Conservation (phyloP, 2,797 vertebrate genomes). For the Tokudaia muenninki region DNA sequence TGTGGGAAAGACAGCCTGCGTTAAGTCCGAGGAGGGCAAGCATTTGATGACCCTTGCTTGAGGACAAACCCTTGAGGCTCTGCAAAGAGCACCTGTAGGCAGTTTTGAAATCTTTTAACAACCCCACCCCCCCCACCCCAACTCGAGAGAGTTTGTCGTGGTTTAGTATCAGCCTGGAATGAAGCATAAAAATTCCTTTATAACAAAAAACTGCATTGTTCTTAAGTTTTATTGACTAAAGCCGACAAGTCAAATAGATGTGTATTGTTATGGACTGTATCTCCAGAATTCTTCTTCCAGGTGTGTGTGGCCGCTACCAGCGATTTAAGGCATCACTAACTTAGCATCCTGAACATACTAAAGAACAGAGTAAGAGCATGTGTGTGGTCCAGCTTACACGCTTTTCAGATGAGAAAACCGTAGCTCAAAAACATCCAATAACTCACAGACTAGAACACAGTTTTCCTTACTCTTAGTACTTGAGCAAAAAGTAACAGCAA, state of each 20-base stretch:
- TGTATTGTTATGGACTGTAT: slow-evolving; percentile 1
- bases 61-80: not conserved
- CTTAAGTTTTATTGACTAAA: not conserved
- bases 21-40: not conserved
- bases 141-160: not conserved
- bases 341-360: not conserved
- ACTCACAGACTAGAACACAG: not conserved
- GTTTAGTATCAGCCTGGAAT: not conserved
- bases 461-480: slow-evolving; percentile 16
- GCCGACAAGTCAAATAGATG: not conserved
- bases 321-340: not conserved
- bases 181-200: not conserved
- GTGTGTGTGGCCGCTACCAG: not conserved
- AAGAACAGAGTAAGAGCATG: not conserved
- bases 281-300: slow-evolving; percentile 20
- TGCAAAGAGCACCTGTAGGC: not conserved
- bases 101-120: slow-evolving; percentile 36
- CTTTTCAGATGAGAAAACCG: slow-evolving; percentile 24
- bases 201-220: not conserved
- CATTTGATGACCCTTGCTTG: not conserved
- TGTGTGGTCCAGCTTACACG: not conserved
- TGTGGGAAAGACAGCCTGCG: not conserved
- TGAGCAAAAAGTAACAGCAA: not conserved
- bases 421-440: not conserved
- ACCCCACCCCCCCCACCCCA: no score